Evolutionary conservation across 2,113 vertebrate species (phyloP), one percentile per base, ranked within the genome.

Genomic region (Cavia porcellus): DNA sequence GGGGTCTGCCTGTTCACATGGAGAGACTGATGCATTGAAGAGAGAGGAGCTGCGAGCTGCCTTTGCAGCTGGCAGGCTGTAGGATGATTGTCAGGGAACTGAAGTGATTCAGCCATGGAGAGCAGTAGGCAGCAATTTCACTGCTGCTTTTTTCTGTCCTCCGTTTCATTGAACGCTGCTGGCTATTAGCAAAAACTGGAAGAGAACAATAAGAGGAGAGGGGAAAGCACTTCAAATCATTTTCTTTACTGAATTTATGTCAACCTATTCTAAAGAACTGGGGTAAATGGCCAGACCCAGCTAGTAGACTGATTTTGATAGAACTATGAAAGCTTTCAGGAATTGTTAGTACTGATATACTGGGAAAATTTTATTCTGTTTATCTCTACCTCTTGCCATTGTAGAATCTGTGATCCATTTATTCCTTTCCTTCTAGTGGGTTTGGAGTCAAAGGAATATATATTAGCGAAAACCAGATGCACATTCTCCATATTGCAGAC

Each of bases 301-400:
- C 15, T 95, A 90, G 47, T 20, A 96, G 89, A 30, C 66, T 96
- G 64, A 24, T 35, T 97, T 94, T 96, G 72, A 59, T 20, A 85
- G 57, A 87, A 97, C 95, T 83, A 86, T 15, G 92, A 94, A 97
- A 97, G 86, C 81, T 97, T 93, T 98, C 52, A n/a, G 72, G 86
- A 68, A 25, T 90, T 0, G 0, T 45, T 86, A 85, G 75, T 74
- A 70, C 14, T 9, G 86, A 72, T 85, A 32, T 35, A 84, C 6
- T 45, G 59, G 8, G 28, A 75, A 5, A 81, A 28, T 89, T 7
- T 55, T 0, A 55, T 28, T 90, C 70, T 64, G 3, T 90, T 77
- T 97, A 72, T 62, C 25, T 22, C 61, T 91, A 35, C 59, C 80
- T 64, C 42, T 72, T 55, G 77, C 64, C 17, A 50, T n/a, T 68